These are phyloP conservation scores for Melanostoma mellinum DNA, from an alignment of 2,888 invertebrate species.

Conservation along the genomic window DNA sequence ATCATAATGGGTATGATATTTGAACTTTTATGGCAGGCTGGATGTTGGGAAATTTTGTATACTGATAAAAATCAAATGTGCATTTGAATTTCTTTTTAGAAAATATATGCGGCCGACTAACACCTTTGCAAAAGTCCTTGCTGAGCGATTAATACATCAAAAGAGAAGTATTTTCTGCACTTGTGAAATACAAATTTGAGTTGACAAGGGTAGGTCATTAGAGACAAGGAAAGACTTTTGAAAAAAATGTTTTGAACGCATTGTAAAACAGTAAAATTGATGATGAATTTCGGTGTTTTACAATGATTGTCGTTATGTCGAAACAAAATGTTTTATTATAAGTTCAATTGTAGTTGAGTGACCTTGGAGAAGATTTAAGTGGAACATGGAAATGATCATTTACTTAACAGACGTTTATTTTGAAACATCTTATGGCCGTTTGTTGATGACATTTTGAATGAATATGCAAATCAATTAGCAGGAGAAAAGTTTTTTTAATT, in stretches of 20 bases:
- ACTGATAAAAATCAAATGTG: constrained; percentile 14
- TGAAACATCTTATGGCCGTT: no score
- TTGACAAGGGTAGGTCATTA: constrained; percentile 16
- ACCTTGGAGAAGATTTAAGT: background rate
- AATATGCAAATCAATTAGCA: no score
- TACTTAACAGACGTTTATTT: no score
- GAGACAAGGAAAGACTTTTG: background rate
- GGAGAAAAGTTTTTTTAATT: no score
- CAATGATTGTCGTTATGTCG: constrained; percentile 41
- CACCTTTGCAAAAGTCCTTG: constrained; percentile 18
- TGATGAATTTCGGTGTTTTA: constrained; percentile 33
- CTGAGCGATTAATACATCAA: constrained; percentile 10
- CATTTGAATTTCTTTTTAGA: constrained; percentile 24
- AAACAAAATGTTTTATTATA: constrained; percentile 17
- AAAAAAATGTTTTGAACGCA: background rate
- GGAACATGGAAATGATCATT: no score
- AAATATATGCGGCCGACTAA: no score
- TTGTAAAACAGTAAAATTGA: constrained; percentile 38
- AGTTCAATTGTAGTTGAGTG: no score
- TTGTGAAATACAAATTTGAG: background rate
- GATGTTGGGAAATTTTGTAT: background rate
- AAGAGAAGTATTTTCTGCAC: background rate
- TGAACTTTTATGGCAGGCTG: constrained; percentile 29
- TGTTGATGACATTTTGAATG: no score
- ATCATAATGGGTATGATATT: constrained; percentile 3